A percentile compares a stretch with the other conserved stretches of the same genome.
Evolutionary conservation across 2,797 vertebrate species (phyloP).

Genomic region (Pantherophis vulpinus): DNA sequence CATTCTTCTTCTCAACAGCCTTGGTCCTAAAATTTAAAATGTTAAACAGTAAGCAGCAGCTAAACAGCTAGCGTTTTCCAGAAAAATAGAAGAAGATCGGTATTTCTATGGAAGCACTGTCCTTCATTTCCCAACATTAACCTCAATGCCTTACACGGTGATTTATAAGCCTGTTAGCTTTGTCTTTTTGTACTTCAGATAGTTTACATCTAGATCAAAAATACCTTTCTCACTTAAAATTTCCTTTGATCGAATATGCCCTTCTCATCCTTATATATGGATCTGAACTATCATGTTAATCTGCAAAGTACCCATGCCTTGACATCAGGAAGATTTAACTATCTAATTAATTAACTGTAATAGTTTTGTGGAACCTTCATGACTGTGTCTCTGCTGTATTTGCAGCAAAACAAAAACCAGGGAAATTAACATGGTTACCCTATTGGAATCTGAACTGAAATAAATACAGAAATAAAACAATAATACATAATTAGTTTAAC

Average conservation of each 20-base stretch:
- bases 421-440: neutral
- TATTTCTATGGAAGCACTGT: neutral
- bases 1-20: constrained; percentile 12
- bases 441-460: neutral
- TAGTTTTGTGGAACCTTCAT: neutral
- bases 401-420: neutral
- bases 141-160: neutral
- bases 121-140: neutral
- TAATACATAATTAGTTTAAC: constrained; percentile 3
- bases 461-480: constrained; percentile 10
- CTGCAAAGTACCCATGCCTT: neutral
- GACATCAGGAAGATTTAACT: constrained; percentile 1
- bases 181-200: neutral
- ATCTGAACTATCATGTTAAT: neutral
- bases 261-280: neutral
- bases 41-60: neutral
- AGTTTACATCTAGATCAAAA: neutral
- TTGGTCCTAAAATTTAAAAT: neutral
- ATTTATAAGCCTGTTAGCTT: neutral
- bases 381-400: neutral
- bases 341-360: neutral
- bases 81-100: neutral
- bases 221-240: neutral
- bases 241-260: neutral
- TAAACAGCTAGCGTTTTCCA: neutral